Evolutionary conservation across 2,113 vertebrate genomes (phyloP).

Genomic region (Tragelaphus scriptus): DNA sequence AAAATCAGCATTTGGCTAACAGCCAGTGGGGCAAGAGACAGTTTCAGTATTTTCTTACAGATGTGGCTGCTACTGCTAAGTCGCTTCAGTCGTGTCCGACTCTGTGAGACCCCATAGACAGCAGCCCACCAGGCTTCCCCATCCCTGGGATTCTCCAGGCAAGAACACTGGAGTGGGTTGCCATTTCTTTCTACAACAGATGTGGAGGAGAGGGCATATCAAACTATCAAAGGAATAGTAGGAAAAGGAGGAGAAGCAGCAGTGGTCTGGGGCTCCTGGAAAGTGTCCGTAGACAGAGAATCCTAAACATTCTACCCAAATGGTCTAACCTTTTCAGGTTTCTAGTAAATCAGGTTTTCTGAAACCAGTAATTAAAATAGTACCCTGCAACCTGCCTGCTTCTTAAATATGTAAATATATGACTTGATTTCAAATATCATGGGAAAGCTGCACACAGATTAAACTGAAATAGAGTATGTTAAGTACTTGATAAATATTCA

Average conservation of each 20-base stretch:
- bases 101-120: no score
- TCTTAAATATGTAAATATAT: neutral
- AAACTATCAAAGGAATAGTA: neutral
- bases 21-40: neutral
- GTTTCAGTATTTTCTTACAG: neutral
- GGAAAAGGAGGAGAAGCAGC: neutral
- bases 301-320: neutral
- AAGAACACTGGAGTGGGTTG: no score
- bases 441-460: neutral
- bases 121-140: no score
- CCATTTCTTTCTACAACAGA: no score
- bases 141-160: no score
- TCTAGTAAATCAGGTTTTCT: constrained; percentile 1
- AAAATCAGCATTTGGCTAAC: neutral
- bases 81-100: no score
- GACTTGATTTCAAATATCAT: neutral
- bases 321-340: neutral
- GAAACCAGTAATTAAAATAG: neutral
- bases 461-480: neutral
- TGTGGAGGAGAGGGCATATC: neutral
- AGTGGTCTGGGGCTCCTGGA: neutral
- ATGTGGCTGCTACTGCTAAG: no score
- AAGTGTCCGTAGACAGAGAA: neutral
- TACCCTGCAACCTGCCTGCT: neutral
- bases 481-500: neutral